phyloP scores from a whole-genome alignment of 2,888 invertebrate genomes.

The Resseliella maxima region DNA sequence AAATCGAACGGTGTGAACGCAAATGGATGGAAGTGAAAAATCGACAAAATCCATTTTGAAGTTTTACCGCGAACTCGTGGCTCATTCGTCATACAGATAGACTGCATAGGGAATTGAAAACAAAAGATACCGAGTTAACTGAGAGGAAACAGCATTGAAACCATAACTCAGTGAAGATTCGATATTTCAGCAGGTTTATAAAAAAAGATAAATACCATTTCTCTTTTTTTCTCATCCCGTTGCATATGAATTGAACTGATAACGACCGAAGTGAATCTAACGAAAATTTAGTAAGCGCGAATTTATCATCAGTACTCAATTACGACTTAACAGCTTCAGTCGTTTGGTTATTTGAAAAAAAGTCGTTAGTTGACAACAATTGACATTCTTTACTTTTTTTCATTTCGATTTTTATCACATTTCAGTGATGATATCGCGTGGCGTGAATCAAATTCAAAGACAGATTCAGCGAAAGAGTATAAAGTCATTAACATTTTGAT shows the following conservation, averaged over 20 bases:
- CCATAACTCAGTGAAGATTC: slow-evolving; percentile 18
- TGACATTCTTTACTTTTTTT: too few species aligned
- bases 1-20: slow-evolving; percentile 12
- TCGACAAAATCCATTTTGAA: slow-evolving; percentile 32
- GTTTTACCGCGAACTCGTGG: slow-evolving; percentile 11
- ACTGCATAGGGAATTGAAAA: neutral
- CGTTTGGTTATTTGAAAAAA: neutral
- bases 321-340: neutral
- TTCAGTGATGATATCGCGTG: too few species aligned
- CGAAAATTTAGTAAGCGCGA: neutral
- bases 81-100: slow-evolving; percentile 7
- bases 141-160: neutral
- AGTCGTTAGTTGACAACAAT: neutral
- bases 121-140: neutral
- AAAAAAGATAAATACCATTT: neutral
- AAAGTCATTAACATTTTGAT: too few species aligned
- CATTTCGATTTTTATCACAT: too few species aligned
- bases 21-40: slow-evolving; percentile 41
- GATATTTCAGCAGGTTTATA: neutral
- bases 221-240: neutral
- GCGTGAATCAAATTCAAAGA: too few species aligned
- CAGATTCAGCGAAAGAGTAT: too few species aligned
- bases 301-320: neutral
- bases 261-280: neutral
- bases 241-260: too few species aligned